These are phyloP conservation scores for Anhinga rufa DNA, from an alignment of 2,113 vertebrate species.

Conservation along the genomic window DNA sequence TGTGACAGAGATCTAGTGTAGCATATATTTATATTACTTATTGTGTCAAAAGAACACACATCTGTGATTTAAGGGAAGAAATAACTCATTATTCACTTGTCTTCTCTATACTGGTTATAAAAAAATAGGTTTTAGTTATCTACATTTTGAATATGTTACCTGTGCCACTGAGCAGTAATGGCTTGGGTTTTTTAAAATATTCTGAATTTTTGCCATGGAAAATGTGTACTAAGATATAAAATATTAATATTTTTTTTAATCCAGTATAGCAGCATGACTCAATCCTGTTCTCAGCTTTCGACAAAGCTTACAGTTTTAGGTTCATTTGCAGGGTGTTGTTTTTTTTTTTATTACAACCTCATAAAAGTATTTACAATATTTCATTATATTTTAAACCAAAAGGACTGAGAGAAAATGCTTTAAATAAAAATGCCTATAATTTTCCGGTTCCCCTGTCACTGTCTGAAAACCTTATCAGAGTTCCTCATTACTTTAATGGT, in stretches of 20 bases:
- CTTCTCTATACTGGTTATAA: neutral
- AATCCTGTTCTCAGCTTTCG: neutral
- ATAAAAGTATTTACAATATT: constrained; percentile 21
- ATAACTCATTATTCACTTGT: neutral
- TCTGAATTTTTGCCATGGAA: neutral
- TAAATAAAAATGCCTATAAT: constrained; percentile 26
- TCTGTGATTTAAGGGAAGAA: neutral
- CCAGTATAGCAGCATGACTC: neutral
- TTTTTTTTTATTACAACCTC: neutral
- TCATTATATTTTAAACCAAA: constrained; percentile 13
- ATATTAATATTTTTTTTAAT: neutral
- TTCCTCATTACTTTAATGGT: constrained; percentile 3
- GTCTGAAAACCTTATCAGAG: constrained; percentile 37
- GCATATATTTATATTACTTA: accelerated
- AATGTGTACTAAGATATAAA: neutral
- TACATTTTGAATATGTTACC: neutral
- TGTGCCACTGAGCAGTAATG: neutral
- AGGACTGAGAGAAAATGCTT: neutral
- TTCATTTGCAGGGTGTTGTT: neutral
- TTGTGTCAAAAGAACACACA: neutral
- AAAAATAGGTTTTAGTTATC: neutral
- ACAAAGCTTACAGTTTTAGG: neutral
- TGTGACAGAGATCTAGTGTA: accelerated
- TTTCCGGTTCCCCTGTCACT: neutral
- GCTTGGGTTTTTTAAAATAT: accelerated